phyloP scores from a whole-genome alignment of 1,140 invertebrate species.

The Nixonia krombeini region DNA sequence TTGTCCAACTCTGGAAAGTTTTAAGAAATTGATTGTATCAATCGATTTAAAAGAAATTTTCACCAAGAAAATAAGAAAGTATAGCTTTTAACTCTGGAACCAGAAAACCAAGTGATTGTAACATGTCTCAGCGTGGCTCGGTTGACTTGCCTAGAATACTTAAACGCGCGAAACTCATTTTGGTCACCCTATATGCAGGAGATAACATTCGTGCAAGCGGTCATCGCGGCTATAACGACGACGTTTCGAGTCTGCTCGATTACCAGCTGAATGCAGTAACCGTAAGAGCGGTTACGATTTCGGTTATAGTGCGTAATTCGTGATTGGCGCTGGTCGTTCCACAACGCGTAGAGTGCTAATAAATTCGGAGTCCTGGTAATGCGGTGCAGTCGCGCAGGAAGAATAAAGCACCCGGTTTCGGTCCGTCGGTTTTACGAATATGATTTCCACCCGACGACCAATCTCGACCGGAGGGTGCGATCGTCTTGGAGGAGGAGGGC shows the following conservation, averaged over 20 bases:
- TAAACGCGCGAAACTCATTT: conserved; percentile 6
- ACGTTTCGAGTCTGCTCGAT: conserved; percentile 46
- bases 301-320: conserved; percentile 66
- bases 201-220: conserved; percentile 56
- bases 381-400: conserved; percentile 35
- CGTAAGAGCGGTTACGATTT: conserved; percentile 59
- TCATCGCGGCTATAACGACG: conserved; percentile 54
- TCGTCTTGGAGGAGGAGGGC: conserved; percentile 51
- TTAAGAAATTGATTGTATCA: too few relatives aligned
- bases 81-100: too few relatives aligned
- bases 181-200: conserved; percentile 35
- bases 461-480: conserved; percentile 41
- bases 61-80: too few relatives aligned
- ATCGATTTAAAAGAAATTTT: too few relatives aligned
- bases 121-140: too few relatives aligned
- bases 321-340: conserved; percentile 65
- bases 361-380: conserved; percentile 58
- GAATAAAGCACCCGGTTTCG: conserved; percentile 67
- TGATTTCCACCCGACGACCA: conserved; percentile 59
- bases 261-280: conserved; percentile 49
- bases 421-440: conserved; percentile 69
- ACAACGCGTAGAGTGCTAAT: conserved; percentile 62
- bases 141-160: too few relatives aligned
- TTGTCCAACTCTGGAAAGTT: too few relatives aligned
- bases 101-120: too few relatives aligned